Conservation (phyloP, 1,140 invertebrate genomes). For the Anthonomus grandis region DNA sequence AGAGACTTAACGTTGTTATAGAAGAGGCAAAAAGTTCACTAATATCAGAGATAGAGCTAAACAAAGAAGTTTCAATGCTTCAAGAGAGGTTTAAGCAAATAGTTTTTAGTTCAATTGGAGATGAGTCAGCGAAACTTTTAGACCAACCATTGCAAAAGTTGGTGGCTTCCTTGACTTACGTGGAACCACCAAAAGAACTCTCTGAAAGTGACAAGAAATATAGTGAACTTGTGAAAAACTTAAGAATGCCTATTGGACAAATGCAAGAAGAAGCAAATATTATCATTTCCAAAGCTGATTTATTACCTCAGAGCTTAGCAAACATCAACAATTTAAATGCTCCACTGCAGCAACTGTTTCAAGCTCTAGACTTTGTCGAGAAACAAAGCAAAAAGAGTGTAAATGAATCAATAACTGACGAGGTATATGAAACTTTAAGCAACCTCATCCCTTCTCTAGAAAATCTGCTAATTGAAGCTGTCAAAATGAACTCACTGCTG, state of each 20-base stretch:
- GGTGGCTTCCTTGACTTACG: not conserved
- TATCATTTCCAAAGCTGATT: slow-evolving; percentile 6
- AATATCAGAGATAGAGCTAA: slow-evolving; percentile 23
- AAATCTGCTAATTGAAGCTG: slow-evolving; percentile 25
- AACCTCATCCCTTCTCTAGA: slow-evolving; percentile 20
- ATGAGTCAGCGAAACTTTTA: not conserved
- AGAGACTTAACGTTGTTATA: slow-evolving; percentile 20
- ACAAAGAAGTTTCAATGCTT: slow-evolving; percentile 15
- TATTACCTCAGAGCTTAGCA: not conserved
- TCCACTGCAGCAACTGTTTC: slow-evolving; percentile 12
- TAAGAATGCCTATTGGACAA: slow-evolving; percentile 14
- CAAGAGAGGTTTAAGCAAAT: not conserved
- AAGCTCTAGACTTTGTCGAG: slow-evolving; percentile 8
- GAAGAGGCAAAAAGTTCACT: slow-evolving; percentile 20
- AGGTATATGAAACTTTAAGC: slow-evolving; percentile 4
- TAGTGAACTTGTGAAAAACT: slow-evolving; percentile 1
- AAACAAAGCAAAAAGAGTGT: not conserved
- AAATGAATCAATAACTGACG: slow-evolving; percentile 3
- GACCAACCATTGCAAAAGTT: not conserved
- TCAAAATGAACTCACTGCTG: slow-evolving; percentile 24
- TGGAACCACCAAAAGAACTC: slow-evolving; percentile 4
- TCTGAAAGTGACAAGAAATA: slow-evolving; percentile 10
- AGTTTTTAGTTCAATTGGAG: not conserved
- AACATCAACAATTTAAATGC: not conserved
- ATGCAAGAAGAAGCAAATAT: slow-evolving; percentile 11